Base-by-base conservation (phyloP, 2,797 vertebrate genomes). In the Pseudotriccus pelzelni region DNA sequence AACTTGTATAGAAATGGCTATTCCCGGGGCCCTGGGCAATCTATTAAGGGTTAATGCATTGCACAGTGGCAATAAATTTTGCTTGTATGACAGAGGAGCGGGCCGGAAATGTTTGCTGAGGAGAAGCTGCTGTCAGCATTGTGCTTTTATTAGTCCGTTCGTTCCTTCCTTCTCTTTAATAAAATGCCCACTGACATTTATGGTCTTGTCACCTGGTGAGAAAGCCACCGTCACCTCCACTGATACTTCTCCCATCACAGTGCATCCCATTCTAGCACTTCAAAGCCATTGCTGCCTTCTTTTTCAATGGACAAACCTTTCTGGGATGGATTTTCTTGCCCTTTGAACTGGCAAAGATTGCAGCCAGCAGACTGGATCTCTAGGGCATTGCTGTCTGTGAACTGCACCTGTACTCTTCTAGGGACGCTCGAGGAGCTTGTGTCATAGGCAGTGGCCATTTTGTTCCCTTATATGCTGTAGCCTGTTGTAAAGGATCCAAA, bases 161-260 rank as follows among this genome's bases (percentile, higher is more conserved):
- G 21, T 75, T 86, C 47, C 41, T 78, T 92, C 82, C 69, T 86
- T 84, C 62, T 47, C 73, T 81, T 62, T 91, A 91, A 92, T 93
- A 80, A 96, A 96, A 96, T 93, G 79, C 50, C 85, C 76, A 79
- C 46, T 95, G 94, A 90, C 85, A 82, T 95, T 94, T 93, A 90
- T 67, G 83, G 34, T 81, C 62, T 76, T 69, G 74, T 84, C 84
- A 90, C 74, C 83, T 56, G 78, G 62, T 88, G 46, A 89, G 87
- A 95, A 94, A 89, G 50, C 59, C 46, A 79, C 91, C 3, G 7
- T 81, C 87, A 94, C 52, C 53, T 87, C 49, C 41, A 53, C 36
- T 62, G 53, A 84, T n/a, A 34, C 46, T 56, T 89, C 44, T 91
- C 22, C 47, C 16, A 46, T 67, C 76, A 70, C 76, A 93, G 76